Conservation (phyloP, 2,888 invertebrate species). For the Brachyopa scutellaris region DNA sequence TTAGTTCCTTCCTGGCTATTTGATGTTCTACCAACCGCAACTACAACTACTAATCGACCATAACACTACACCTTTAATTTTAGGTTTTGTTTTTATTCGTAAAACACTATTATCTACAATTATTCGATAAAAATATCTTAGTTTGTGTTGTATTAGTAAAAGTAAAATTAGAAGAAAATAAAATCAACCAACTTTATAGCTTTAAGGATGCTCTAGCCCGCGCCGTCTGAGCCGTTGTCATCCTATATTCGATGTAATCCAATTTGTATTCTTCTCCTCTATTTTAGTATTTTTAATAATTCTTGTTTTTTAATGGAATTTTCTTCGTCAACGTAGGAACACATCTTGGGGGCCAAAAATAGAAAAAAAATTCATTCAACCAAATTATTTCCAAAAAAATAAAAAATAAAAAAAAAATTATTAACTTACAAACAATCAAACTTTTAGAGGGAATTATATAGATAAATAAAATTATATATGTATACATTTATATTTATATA, state of each 20-base stretch:
- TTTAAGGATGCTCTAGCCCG: slow-evolving; percentile 72
- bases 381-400: slow-evolving; percentile 59
- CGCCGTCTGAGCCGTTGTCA: slow-evolving; percentile 63
- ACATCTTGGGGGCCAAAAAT: slow-evolving; percentile 70
- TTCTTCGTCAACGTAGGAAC: slow-evolving; percentile 70
- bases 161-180: slow-evolving; percentile 18
- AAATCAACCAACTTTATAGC: slow-evolving; percentile 70
- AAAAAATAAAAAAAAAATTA: slow-evolving; percentile 19
- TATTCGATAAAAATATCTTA: slow-evolving; percentile 3
- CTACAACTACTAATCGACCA: slow-evolving; percentile 39
- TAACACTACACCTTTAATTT: slow-evolving; percentile 35
- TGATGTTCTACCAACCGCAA: slow-evolving; percentile 21
- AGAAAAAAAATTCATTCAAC: slow-evolving; percentile 58
- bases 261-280: slow-evolving; percentile 45
- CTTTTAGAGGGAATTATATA: slow-evolving; percentile 73
- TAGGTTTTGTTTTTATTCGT: slow-evolving; percentile 7
- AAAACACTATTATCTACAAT: slow-evolving; percentile 26
- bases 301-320: slow-evolving; percentile 28
- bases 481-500: slow-evolving; percentile 64
- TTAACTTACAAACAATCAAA: slow-evolving; percentile 71
- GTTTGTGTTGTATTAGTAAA: slow-evolving; percentile 58
- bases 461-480: slow-evolving; percentile 68
- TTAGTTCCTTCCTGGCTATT: slow-evolving; percentile 73
- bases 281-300: background rate
- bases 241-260: slow-evolving; percentile 64